These are phyloP conservation scores for Chironomus riparius DNA, from an alignment of 2,888 invertebrate genomes.

Conservation along the genomic window DNA sequence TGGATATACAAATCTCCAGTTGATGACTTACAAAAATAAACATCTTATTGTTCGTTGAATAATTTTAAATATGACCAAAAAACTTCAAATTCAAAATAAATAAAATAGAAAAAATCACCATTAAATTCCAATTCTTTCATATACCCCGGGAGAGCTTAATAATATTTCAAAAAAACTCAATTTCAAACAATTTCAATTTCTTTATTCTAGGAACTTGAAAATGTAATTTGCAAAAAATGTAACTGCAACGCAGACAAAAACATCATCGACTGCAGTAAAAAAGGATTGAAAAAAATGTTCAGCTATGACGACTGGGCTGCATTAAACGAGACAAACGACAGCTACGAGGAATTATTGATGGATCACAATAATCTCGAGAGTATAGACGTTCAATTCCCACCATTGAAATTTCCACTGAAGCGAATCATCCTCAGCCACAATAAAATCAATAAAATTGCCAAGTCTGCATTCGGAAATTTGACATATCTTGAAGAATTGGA, in stretches of 20 bases:
- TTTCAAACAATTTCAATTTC: not conserved
- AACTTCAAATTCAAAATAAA: too few relatives aligned
- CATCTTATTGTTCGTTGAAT: too few relatives aligned
- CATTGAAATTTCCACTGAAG: slow-evolving; percentile 39
- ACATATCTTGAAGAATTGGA: slow-evolving; percentile 54
- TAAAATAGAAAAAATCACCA: too few relatives aligned
- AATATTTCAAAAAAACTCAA: too few relatives aligned
- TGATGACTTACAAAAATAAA: too few relatives aligned
- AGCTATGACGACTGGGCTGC: slow-evolving; percentile 48
- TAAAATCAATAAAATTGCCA: slow-evolving; percentile 52
- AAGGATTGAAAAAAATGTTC: slow-evolving; percentile 46
- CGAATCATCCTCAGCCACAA: slow-evolving; percentile 55
- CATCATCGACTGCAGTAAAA: slow-evolving; percentile 49
- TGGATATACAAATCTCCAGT: too few relatives aligned
- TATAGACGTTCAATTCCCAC: slow-evolving; percentile 43
- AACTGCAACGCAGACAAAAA: slow-evolving; percentile 41
- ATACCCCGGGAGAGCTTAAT: too few relatives aligned
- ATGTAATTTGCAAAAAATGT: slow-evolving; percentile 48
- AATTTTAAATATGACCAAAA: too few relatives aligned
- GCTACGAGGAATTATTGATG: slow-evolving; percentile 34
- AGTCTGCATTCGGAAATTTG: slow-evolving; percentile 54
- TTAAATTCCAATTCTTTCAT: too few relatives aligned
- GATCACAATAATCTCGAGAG: slow-evolving; percentile 36
- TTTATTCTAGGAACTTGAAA: not conserved
- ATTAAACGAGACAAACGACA: slow-evolving; percentile 29